Evolutionary conservation across 2,888 invertebrate species (phyloP), one percentile per base, ranked within the genome.

Genomic region (Anthophora plumipes): DNA sequence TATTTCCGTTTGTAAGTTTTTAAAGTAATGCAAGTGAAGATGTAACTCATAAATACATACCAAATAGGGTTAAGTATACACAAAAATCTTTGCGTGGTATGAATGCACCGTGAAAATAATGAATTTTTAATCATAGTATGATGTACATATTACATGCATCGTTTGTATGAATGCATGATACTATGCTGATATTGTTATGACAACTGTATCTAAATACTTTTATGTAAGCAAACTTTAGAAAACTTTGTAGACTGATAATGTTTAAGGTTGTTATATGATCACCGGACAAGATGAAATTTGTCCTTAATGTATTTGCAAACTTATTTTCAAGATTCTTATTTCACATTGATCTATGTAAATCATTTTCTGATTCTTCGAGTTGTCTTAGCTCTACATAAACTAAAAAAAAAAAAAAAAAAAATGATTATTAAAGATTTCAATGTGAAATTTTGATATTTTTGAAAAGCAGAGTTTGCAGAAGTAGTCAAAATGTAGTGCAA

Each of bases 201-300:
- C 84, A 85, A 85, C 70, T 85, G 80, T 85, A 85, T 86, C 77
- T 57, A 77, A 86, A 84, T 89, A 86, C 82, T 80, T 82, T 86
- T 89, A 80, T 60, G 57, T 89, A 88, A 90, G 85, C 84, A 82
- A 86, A 82, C 85, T 89, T 88, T 91, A 92, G 92, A 91, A 91
- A 92, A 91, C 87, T 89, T 90, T 79, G 92, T 93, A 93, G 93
- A 93, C 93, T 93, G 93, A 93, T 92, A 93, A 86, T 91, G 84
- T 89, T 90, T 93, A 93, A 92, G 93, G 88, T 91, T 90, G 88
- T 91, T 89, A 86, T 88, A 83, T 79, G 85, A 86, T 80, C 87
- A 82, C n/a, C 67, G 14, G 73, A 59, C 59, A 72, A 79, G 76
- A 68, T 66, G 60, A 68, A 79, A 43, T 61, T 85, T 86, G 88